Percentiles rank a stretch among this genome's conserved stretches.
These are phyloP conservation scores for Sebastiscus tertius DNA, from an alignment of 2,797 vertebrate species.

Conservation along the genomic window DNA sequence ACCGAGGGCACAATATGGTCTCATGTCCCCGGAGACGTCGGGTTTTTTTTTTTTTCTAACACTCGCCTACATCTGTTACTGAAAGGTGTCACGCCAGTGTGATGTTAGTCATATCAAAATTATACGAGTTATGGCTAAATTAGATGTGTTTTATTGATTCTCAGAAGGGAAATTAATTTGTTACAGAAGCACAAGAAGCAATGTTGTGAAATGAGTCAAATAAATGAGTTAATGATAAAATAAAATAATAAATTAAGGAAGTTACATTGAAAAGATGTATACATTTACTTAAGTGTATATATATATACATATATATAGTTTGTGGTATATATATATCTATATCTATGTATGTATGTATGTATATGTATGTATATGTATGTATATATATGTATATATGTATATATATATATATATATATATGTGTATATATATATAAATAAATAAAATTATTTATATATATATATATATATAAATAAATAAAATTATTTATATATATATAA, in stretches of 20 bases:
- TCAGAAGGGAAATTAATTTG: background rate
- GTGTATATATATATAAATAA: too few species aligned
- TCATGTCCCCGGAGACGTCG: background rate
- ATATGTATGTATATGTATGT: too few species aligned
- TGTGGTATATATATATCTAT: too few species aligned
- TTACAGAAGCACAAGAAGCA: background rate
- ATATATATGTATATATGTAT: too few species aligned
- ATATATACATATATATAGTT: too few species aligned
- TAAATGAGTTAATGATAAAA: too few species aligned
- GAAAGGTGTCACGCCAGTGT: background rate
- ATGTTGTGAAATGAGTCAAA: background rate
- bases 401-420: too few species aligned
- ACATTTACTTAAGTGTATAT: background rate
- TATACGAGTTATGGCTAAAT: background rate
- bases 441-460: too few species aligned
- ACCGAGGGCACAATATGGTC: conserved; percentile 12
- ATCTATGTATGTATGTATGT: too few species aligned
- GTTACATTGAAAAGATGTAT: background rate
- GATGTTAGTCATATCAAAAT: background rate
- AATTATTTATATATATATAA: too few species aligned
- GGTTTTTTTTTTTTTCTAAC: background rate
- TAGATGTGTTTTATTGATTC: background rate
- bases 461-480: too few species aligned
- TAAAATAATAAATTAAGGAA: background rate
- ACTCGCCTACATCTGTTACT: conserved; percentile 25